Conservation (phyloP, 2,797 vertebrate species). For the Lithobates sylvaticus region DNA sequence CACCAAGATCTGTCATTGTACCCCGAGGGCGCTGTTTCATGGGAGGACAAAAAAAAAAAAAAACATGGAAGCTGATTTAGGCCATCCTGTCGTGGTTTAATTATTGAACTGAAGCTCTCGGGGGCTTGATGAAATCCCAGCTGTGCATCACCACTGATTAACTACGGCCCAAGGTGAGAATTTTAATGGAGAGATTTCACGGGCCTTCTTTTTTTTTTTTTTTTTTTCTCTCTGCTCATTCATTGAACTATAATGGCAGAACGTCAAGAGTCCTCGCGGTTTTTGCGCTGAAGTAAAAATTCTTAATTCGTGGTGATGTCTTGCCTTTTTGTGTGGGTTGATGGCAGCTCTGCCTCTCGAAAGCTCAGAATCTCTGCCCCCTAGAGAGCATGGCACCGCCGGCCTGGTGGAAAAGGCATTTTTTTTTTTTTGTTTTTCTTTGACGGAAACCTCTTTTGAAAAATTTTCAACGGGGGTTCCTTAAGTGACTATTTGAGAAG, state of each 20-base stretch:
- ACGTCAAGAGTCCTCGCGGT: no score
- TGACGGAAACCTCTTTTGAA: neutral
- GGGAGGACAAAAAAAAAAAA: neutral
- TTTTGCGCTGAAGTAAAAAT: no score
- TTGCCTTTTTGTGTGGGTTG: constrained; percentile 1
- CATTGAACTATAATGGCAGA: no score
- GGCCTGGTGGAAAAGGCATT: no score
- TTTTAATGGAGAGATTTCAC: no score
- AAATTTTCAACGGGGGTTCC: constrained; percentile 21
- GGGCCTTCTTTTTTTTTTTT: no score
- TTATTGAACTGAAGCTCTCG: neutral
- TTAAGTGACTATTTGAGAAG: constrained; percentile 5
- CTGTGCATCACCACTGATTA: neutral
- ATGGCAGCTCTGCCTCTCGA: neutral
- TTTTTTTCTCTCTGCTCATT: no score
- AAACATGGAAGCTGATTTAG: neutral
- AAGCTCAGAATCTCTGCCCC: neutral
- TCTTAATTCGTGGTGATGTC: no score
- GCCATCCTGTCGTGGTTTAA: neutral
- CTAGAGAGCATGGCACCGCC: neutral
- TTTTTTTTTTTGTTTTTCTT: neutral
- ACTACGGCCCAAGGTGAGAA: no score
- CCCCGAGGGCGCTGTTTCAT: neutral
- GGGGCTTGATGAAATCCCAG: neutral
- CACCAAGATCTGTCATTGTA: neutral